Percentiles rank a stretch among this genome's conserved stretches.
These are phyloP conservation scores for Pseudeuparius sepicola DNA, from an alignment of 2,888 invertebrate species.

Conservation along the genomic window DNA sequence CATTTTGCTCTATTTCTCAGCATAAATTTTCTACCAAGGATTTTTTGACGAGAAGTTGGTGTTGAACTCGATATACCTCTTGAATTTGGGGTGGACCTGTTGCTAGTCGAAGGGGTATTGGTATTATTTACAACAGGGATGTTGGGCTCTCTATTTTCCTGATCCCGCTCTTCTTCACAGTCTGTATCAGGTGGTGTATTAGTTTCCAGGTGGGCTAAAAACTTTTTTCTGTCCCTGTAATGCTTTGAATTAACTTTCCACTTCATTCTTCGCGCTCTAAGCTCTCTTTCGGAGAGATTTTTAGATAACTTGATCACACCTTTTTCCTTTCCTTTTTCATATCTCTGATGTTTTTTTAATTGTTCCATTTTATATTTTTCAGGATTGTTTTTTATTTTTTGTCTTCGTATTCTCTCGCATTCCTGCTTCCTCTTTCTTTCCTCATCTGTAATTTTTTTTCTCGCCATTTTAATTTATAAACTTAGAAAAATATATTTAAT, in stretches of 20 bases:
- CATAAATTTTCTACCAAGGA: neutral
- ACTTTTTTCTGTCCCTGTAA: slow-evolving; percentile 1
- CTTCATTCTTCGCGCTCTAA: neutral
- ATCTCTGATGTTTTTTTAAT: slow-evolving; percentile 1
- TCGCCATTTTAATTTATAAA: slow-evolving; percentile 1
- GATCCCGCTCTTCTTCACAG: neutral
- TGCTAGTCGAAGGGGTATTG: too few species aligned
- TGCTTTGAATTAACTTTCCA: slow-evolving; percentile 1
- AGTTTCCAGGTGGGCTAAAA: neutral
- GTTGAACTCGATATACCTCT: too few species aligned
- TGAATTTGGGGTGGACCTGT: too few species aligned
- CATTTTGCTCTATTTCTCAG: neutral
- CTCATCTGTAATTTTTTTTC: slow-evolving; percentile 1
- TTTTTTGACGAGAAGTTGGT: neutral
- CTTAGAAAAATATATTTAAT: neutral
- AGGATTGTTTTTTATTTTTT: neutral
- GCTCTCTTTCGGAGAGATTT: neutral
- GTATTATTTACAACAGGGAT: neutral
- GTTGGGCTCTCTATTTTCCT: neutral
- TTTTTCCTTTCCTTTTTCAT: slow-evolving; percentile 4
- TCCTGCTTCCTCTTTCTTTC: slow-evolving; percentile 1
- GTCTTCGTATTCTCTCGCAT: slow-evolving; percentile 1
- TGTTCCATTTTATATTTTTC: slow-evolving; percentile 5
- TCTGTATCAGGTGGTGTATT: slow-evolving; percentile 1
- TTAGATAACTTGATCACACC: neutral